Percentiles rank a stretch among this genome's conserved stretches.
phyloP scores from a whole-genome alignment of 2,797 vertebrate genomes.

The Catamblyrhynchus diadema region DNA sequence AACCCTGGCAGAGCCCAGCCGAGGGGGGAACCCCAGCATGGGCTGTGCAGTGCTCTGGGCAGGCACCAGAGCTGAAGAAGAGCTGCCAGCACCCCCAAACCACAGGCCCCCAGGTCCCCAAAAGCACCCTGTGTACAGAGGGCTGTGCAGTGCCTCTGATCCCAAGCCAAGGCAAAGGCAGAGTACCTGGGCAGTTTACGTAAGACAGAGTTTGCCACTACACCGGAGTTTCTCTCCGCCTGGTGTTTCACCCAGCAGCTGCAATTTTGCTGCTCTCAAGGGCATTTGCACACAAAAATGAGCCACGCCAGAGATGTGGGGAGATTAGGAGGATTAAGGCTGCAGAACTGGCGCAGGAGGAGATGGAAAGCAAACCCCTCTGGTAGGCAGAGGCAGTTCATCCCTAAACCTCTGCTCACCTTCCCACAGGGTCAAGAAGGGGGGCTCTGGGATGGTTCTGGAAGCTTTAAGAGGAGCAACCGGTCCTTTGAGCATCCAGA shows the following conservation, averaged over 20 bases:
- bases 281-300: slow-evolving; percentile 29
- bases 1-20: neutral
- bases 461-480: neutral
- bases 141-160: neutral
- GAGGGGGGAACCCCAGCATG: neutral
- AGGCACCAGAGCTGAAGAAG: fast-evolving
- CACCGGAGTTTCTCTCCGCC: neutral
- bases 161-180: neutral
- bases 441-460: neutral
- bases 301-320: neutral
- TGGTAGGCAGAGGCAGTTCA: neutral
- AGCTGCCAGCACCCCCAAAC: neutral
- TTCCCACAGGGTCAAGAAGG: fast-evolving
- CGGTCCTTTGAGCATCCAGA: fast-evolving
- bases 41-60: neutral
- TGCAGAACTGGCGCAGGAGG: neutral
- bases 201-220: slow-evolving; percentile 26
- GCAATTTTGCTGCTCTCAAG: slow-evolving; percentile 25
- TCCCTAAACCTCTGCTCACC: neutral
- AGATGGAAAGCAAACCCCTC: neutral
- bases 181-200: slow-evolving; percentile 16
- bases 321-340: slow-evolving; percentile 47
- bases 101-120: neutral
- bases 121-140: neutral
- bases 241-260: neutral